These are phyloP conservation scores for Tetraneura akinire DNA, from an alignment of 1,140 invertebrate genomes.

Conservation along the genomic window DNA sequence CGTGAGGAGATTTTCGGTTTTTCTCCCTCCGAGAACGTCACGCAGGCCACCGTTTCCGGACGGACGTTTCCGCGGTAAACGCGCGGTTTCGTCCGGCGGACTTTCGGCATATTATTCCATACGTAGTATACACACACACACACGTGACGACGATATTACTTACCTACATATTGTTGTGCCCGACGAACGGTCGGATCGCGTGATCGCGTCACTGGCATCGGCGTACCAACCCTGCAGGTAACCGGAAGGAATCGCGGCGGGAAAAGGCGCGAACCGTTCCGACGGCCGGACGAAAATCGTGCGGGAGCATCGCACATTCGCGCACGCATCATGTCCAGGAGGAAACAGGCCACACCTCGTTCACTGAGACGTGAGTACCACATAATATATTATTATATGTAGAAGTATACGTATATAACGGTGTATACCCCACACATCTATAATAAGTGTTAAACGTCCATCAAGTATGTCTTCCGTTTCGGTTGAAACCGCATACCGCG, in stretches of 20 bases:
- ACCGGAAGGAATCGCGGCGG: neutral
- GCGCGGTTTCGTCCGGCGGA: neutral
- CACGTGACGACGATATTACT: no score
- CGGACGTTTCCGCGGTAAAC: neutral
- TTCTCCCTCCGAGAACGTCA: neutral
- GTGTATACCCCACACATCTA: neutral
- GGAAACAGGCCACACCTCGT: conserved; percentile 47
- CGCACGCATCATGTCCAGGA: conserved; percentile 35
- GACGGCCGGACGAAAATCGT: neutral
- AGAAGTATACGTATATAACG: neutral
- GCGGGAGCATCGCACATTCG: neutral
- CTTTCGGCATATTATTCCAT: no score
- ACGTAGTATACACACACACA: no score
- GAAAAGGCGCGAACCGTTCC: neutral
- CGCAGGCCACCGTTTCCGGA: conserved; percentile 10
- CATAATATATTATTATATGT: neutral
- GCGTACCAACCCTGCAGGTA: neutral
- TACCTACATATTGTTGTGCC: no score
- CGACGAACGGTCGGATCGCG: no score
- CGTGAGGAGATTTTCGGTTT: neutral
- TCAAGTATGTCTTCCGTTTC: no score
- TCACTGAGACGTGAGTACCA: conserved; percentile 42
- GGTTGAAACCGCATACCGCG: neutral
- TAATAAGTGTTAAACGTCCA: no score
- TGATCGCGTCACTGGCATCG: neutral